These are phyloP conservation scores for Galerucella calmariensis DNA, from an alignment of 2,888 invertebrate genomes.

Conservation along the genomic window DNA sequence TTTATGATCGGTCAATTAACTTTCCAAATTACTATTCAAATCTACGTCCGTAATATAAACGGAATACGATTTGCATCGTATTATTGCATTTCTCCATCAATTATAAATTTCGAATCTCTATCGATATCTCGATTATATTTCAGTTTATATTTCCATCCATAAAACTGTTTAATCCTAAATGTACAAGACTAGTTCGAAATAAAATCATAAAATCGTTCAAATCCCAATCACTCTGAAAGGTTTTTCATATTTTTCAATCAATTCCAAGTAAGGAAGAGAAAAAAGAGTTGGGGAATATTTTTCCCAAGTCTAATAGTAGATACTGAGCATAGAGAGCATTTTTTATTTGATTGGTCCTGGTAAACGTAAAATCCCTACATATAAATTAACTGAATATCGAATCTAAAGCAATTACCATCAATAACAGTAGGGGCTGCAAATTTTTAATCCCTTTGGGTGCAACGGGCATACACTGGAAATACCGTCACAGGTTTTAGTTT, in stretches of 20 bases:
- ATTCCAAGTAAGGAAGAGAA: no score
- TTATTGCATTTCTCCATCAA: conserved; percentile 52
- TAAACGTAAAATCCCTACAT: conserved; percentile 22
- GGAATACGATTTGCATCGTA: conserved; percentile 53
- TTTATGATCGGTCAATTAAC: conserved; percentile 52
- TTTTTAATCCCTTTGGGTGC: conserved; percentile 32
- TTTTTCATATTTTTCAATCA: no score
- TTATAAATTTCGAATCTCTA: conserved; percentile 43
- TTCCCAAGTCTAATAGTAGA: no score
- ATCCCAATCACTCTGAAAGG: no score
- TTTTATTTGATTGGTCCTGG: neutral
- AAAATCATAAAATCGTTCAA: no score
- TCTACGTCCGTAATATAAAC: conserved; percentile 51
- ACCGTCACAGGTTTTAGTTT: conserved; percentile 33
- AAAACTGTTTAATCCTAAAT: neutral
- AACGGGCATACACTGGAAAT: conserved; percentile 22
- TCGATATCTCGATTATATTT: conserved; percentile 14
- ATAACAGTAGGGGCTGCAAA: conserved; percentile 31
- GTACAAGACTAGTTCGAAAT: no score
- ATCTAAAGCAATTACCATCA: conserved; percentile 34
- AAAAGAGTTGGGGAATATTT: no score
- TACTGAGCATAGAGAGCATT: no score
- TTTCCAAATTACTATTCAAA: conserved; percentile 56
- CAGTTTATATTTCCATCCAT: conserved; percentile 17
- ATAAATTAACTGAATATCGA: conserved; percentile 34